phyloP scores from a whole-genome alignment of 2,888 invertebrate genomes.

The Acronicta aceris region DNA sequence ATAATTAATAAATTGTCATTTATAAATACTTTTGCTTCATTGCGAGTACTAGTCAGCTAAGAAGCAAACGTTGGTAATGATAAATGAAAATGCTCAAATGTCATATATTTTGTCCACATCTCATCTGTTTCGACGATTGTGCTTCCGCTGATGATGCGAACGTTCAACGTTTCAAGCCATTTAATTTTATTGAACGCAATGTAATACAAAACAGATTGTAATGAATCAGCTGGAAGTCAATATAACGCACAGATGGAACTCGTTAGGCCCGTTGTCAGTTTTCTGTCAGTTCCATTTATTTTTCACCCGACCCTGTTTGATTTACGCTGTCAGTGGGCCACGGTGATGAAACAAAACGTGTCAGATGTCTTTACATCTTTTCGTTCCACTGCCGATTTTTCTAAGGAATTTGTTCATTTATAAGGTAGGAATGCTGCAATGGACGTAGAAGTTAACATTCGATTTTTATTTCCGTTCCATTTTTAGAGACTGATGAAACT shows the following conservation, averaged over 20 bases:
- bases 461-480: slow-evolving; percentile 39
- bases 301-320: slow-evolving; percentile 42
- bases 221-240: slow-evolving; percentile 54
- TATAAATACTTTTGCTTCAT: too few relatives aligned
- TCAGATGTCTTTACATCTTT: slow-evolving; percentile 34
- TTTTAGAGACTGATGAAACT: slow-evolving; percentile 38
- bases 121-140: slow-evolving; percentile 20
- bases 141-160: slow-evolving; percentile 16
- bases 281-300: slow-evolving; percentile 43
- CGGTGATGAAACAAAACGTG: slow-evolving; percentile 35
- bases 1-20: too few relatives aligned
- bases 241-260: slow-evolving; percentile 44
- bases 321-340: slow-evolving; percentile 45
- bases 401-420: slow-evolving; percentile 10
- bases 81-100: too few relatives aligned
- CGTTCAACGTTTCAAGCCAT: slow-evolving; percentile 45
- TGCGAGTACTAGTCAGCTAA: too few relatives aligned
- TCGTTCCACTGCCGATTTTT: slow-evolving; percentile 13
- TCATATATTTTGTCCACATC: slow-evolving; percentile 6
- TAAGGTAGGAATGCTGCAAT: slow-evolving; percentile 25
- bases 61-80: too few relatives aligned
- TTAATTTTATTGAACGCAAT: slow-evolving; percentile 50
- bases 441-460: slow-evolving; percentile 32
- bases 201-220: slow-evolving; percentile 45
- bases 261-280: slow-evolving; percentile 31